Evolutionary conservation across 2,888 invertebrate genomes (phyloP).

Genomic region (Asteroscopus sphinx): DNA sequence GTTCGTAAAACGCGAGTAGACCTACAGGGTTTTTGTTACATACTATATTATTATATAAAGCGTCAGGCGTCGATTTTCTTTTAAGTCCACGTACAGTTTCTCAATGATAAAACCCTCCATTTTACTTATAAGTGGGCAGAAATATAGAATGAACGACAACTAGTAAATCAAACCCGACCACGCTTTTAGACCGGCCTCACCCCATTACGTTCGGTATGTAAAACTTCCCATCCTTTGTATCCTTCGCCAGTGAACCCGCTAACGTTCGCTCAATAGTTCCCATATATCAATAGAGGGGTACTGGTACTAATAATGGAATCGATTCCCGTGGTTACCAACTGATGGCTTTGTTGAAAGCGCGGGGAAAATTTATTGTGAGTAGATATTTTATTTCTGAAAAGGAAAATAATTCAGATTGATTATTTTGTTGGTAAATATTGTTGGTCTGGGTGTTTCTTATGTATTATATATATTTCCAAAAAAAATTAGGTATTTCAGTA

Average conservation of each 20-base stretch:
- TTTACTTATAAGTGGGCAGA: no score
- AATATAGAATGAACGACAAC: background rate
- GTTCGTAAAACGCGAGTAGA: no score
- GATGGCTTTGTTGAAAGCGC: constrained; percentile 20
- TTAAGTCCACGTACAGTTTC: no score
- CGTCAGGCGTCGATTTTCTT: no score
- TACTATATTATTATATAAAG: no score
- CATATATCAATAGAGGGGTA: constrained; percentile 53
- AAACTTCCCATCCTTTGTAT: constrained; percentile 4
- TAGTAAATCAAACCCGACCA: background rate
- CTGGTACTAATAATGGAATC: constrained; percentile 55
- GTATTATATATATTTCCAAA: no score
- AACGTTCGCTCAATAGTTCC: constrained; percentile 42
- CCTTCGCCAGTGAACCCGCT: constrained; percentile 25
- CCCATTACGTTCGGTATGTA: constrained; percentile 1
- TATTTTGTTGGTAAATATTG: no score
- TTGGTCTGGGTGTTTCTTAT: no score
- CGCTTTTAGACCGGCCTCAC: background rate
- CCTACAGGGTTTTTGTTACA: no score
- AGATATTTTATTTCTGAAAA: background rate
- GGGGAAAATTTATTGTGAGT: background rate
- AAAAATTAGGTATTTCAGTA: no score
- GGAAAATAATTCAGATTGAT: no score
- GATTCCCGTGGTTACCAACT: constrained; percentile 38
- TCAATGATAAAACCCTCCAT: no score